Evolutionary conservation across 2,113 vertebrate species (phyloP).

Genomic region (Chelonoidis abingdonii): DNA sequence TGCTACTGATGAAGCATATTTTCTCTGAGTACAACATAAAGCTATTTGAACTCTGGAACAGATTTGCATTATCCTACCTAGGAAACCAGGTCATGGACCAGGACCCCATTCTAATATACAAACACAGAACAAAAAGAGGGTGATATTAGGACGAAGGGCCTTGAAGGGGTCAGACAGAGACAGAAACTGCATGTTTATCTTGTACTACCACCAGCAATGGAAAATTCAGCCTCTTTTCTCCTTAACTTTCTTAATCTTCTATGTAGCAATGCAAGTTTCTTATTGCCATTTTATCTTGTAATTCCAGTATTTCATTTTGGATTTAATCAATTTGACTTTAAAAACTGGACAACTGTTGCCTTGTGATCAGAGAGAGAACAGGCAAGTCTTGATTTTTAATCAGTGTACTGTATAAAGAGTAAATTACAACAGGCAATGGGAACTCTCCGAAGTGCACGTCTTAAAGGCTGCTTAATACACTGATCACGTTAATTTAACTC

Average conservation of each 20-base stretch:
- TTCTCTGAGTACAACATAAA: background rate
- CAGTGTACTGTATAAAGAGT: background rate
- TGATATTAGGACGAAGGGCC: background rate
- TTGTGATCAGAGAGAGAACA: background rate
- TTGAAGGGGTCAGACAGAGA: background rate
- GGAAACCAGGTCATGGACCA: accelerated
- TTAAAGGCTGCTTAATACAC: accelerated
- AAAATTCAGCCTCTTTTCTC: background rate
- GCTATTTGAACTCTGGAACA: background rate
- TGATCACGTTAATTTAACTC: accelerated
- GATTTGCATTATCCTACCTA: background rate
- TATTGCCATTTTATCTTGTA: background rate
- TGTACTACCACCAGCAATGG: background rate
- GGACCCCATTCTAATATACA: accelerated
- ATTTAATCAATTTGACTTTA: background rate
- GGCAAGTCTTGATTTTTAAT: background rate
- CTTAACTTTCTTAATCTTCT: background rate
- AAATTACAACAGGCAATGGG: accelerated
- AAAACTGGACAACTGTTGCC: background rate
- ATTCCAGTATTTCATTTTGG: background rate
- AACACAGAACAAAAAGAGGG: background rate
- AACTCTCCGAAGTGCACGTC: accelerated
- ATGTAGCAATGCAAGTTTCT: background rate
- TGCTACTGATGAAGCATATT: background rate
- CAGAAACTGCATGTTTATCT: background rate